A percentile compares a stretch with the other conserved stretches of the same genome.
These are phyloP conservation scores for Pangasius larnaudii DNA, from an alignment of 2,797 vertebrate genomes.

Conservation along the genomic window DNA sequence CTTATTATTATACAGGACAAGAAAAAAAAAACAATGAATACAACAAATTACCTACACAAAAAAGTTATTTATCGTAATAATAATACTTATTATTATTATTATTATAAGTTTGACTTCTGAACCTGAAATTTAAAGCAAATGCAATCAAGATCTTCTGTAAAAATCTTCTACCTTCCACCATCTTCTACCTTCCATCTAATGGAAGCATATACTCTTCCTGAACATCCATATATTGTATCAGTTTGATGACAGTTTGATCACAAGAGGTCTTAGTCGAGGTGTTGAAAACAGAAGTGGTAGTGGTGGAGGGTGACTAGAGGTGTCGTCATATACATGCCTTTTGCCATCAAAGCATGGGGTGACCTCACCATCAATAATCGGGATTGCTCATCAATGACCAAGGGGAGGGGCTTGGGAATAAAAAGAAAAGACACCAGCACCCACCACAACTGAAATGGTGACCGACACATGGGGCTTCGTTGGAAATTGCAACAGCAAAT, in stretches of 20 bases:
- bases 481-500: constrained; percentile 36
- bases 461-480: constrained; percentile 71
- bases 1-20: no score
- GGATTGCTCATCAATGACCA: constrained; percentile 81
- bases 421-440: constrained; percentile 69
- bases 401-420: constrained; percentile 73
- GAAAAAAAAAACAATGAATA: neutral
- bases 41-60: neutral
- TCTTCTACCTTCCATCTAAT: neutral
- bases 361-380: constrained; percentile 83
- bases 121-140: neutral
- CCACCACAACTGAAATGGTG: constrained; percentile 61
- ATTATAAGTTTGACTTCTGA: neutral
- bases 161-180: neutral
- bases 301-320: constrained; percentile 66
- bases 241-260: constrained; percentile 67
- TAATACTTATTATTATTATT: neutral
- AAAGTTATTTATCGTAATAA: neutral
- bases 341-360: constrained; percentile 77
- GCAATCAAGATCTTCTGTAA: neutral
- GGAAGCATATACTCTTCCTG: neutral
- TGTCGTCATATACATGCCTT: constrained; percentile 79
- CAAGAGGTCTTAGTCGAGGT: constrained; percentile 67
- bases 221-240: constrained; percentile 60
- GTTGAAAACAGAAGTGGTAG: constrained; percentile 78